phyloP scores from a whole-genome alignment of 2,888 invertebrate genomes.

The Tiliacea citrago region DNA sequence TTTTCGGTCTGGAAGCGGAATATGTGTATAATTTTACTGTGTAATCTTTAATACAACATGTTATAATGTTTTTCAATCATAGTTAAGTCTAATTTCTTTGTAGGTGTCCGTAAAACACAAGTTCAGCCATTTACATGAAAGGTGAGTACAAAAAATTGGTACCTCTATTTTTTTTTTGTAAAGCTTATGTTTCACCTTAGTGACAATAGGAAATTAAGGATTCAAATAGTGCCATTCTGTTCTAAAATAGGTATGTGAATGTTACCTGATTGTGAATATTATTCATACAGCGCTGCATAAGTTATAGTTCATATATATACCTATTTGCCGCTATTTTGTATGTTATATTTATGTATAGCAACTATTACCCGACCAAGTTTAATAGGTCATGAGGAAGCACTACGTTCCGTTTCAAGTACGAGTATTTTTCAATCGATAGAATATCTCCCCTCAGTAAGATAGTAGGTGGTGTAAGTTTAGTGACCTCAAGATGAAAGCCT shows the following conservation, averaged over 20 bases:
- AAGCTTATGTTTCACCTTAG: conserved; percentile 72
- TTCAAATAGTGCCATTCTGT: conserved; percentile 40
- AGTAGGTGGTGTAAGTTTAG: conserved; percentile 27
- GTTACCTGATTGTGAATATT: conserved; percentile 45
- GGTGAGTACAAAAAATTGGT: conserved; percentile 90
- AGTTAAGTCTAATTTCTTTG: conserved; percentile 74
- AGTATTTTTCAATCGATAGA: conserved; percentile 60
- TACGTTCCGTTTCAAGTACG: conserved; percentile 80
- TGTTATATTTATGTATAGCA: conserved; percentile 78
- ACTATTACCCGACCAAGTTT: conserved; percentile 81
- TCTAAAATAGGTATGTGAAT: not conserved
- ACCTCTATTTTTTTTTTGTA: conserved; percentile 83
- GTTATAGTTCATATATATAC: conserved; percentile 80
- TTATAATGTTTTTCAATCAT: conserved; percentile 82
- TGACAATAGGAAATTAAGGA: conserved; percentile 60
- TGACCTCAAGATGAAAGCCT: conserved; percentile 35
- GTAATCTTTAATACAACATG: conserved; percentile 74
- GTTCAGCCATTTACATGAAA: conserved; percentile 91
- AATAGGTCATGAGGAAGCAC: conserved; percentile 68
- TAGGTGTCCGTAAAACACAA: conserved; percentile 78
- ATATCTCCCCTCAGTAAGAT: conserved; percentile 24
- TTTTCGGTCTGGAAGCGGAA: conserved; percentile 84
- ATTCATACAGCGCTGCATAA: conserved; percentile 77
- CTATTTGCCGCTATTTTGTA: conserved; percentile 88
- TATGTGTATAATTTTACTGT: conserved; percentile 81